These are phyloP conservation scores for Anthopleura xanthogrammica DNA, from an alignment of 92 coral and sea anemone genomes.

Conservation along the genomic window DNA sequence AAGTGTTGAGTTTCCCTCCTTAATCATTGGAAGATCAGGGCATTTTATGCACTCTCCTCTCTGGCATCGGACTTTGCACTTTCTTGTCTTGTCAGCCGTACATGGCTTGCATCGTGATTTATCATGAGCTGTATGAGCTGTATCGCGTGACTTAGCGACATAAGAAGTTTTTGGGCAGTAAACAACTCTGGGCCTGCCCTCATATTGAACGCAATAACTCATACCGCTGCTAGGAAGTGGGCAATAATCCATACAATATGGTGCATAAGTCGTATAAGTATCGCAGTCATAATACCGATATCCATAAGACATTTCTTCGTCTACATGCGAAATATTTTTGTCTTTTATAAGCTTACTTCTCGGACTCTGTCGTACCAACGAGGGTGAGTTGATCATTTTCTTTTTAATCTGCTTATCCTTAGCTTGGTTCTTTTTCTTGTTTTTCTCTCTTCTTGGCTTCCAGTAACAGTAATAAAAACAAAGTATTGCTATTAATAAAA, in stretches of 20 bases:
- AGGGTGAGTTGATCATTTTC: not conserved
- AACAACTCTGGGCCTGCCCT: not conserved
- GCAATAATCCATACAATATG: slow-evolving; percentile 25
- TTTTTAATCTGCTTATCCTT: not conserved
- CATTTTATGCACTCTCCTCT: slow-evolving; percentile 32
- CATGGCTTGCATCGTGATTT: not conserved
- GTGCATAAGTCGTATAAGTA: not conserved
- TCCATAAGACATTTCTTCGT: slow-evolving; percentile 12
- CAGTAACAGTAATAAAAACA: slow-evolving; percentile 48
- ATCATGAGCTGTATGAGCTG: not conserved
- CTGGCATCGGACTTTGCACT: slow-evolving; percentile 20
- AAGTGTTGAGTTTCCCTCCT: slow-evolving; percentile 22
- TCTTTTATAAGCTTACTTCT: not conserved
- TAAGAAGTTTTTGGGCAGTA: not conserved
- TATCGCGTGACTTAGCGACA: not conserved
- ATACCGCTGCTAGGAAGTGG: not conserved
- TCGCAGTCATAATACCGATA: not conserved
- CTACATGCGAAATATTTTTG: not conserved
- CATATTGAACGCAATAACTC: not conserved
- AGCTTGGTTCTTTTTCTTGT: slow-evolving; percentile 5
- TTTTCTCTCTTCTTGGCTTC: slow-evolving; percentile 35
- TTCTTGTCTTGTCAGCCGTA: not conserved
- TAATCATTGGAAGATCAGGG: slow-evolving; percentile 34
- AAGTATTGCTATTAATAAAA: slow-evolving; percentile 10
- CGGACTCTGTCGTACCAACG: not conserved